Base-by-base conservation (phyloP, 1,140 invertebrate genomes). In the Pseudomyrmex gracilis region DNA sequence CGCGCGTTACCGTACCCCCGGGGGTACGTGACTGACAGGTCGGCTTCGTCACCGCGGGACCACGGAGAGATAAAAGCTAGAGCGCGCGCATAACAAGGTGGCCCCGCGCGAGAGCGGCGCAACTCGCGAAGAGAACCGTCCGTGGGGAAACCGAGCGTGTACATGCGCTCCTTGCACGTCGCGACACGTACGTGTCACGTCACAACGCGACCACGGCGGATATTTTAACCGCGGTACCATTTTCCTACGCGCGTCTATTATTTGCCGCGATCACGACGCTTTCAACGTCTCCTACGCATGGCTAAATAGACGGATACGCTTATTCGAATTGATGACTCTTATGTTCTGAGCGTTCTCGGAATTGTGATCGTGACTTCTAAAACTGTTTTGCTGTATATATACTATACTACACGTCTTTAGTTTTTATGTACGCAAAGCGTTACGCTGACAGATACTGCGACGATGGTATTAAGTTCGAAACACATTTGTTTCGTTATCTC, bases 11-110 rank as follows among this genome's bases (percentile, higher is more conserved):
- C 34, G 61, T 85, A 80, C 57, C 24, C 83, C 73, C 7, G 5
- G 34, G 34, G 76, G 73, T 90, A 90, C 87, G 90, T 91, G 90
- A 91, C 87, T 91, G 90, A 91, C 90, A 89, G 90, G 86, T 85
- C 85, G 86, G 88, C 89, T 89, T 89, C 90, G 87, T 91, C 90
- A 89, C 87, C 86, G 90, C 89, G 89, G 89, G 89, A 86, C 86
- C 83, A 34, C 34, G 87, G 89, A 89, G 87, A 91, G 90, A 91
- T 91, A 91, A 91, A 91, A 91, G 90, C 83, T 91, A 86, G 89
- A 90, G 89, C 85, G 86, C 85, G 86, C 85, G 89, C 61, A 66
- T 90, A 91, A 91, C 90, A 88, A 91, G 90, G 90, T 90, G 90
- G 86, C 82, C 34, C 34, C 80, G 85, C 80, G 85, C 85, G 87